phyloP scores from a whole-genome alignment of 1,140 invertebrate species.

The Aphelenchoides besseyi region DNA sequence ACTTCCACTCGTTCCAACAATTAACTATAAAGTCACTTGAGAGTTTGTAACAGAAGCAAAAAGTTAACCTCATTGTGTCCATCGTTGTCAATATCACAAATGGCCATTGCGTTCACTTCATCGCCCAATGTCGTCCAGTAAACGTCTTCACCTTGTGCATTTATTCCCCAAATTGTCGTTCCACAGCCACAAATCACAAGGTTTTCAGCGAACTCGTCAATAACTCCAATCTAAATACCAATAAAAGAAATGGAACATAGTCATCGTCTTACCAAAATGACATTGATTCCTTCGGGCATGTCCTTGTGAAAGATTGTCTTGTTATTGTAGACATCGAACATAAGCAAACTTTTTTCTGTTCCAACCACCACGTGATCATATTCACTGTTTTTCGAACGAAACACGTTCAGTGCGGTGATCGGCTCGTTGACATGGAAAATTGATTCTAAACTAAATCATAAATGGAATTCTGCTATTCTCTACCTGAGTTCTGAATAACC shows the following conservation, averaged over 20 bases:
- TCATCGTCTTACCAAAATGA: slow-evolving; percentile 17
- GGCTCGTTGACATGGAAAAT: slow-evolving; percentile 30
- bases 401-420: slow-evolving; percentile 11
- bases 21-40: slow-evolving; percentile 35
- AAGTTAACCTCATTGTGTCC: slow-evolving; percentile 37
- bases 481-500: slow-evolving; percentile 28
- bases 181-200: slow-evolving; percentile 29
- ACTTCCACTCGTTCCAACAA: slow-evolving; percentile 46
- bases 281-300: slow-evolving; percentile 29
- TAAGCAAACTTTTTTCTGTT: slow-evolving; percentile 23
- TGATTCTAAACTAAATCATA: slow-evolving; percentile 23
- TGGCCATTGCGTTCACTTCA: slow-evolving; percentile 17
- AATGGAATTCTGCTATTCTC: neutral
- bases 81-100: slow-evolving; percentile 48
- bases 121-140: slow-evolving; percentile 31
- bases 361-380: slow-evolving; percentile 29
- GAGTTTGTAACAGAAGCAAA: neutral
- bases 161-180: slow-evolving; percentile 32
- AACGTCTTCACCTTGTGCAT: slow-evolving; percentile 23
- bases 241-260: neutral
- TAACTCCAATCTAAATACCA: slow-evolving; percentile 19
- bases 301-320: slow-evolving; percentile 31
- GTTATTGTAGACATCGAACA: slow-evolving; percentile 30
- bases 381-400: slow-evolving; percentile 11
- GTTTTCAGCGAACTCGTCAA: slow-evolving; percentile 12